These are phyloP conservation scores for Cricetomys ansorgei DNA, from an alignment of 2,113 vertebrate species.

Conservation along the genomic window DNA sequence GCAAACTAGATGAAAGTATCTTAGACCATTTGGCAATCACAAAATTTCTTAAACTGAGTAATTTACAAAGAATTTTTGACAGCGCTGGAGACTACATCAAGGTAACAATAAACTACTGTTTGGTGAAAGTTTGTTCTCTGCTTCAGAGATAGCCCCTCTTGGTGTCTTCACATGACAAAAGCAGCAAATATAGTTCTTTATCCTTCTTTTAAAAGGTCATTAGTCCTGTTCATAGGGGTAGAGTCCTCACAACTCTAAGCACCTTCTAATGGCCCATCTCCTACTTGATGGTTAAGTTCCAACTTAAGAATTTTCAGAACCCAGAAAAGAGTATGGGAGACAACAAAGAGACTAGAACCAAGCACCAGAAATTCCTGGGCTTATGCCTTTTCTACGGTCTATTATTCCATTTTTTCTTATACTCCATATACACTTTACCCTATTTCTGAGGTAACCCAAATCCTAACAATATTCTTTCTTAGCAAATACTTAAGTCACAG, in stretches of 20 bases:
- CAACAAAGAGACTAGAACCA: constrained; percentile 14
- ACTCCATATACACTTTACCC: background rate
- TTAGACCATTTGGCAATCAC: background rate
- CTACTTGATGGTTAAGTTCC: background rate
- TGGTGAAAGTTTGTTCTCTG: background rate
- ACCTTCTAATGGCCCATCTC: background rate
- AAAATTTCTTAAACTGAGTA: background rate
- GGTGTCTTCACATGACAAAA: background rate
- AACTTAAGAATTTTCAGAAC: background rate
- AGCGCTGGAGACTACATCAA: background rate
- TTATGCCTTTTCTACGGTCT: background rate
- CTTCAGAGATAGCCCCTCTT: background rate
- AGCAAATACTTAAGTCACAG: constrained; percentile 2
- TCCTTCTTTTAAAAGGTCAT: background rate
- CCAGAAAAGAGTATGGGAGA: background rate
- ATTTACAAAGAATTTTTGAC: background rate
- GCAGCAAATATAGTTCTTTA: background rate
- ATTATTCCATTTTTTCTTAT: background rate
- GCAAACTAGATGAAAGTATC: background rate
- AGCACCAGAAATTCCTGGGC: constrained; percentile 29
- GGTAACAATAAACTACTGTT: background rate
- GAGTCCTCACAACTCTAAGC: background rate
- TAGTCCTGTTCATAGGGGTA: background rate
- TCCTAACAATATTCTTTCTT: constrained; percentile 20
- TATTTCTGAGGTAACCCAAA: background rate